Base-by-base conservation (phyloP, 2,888 invertebrate genomes). In the Esperia sulphurella region DNA sequence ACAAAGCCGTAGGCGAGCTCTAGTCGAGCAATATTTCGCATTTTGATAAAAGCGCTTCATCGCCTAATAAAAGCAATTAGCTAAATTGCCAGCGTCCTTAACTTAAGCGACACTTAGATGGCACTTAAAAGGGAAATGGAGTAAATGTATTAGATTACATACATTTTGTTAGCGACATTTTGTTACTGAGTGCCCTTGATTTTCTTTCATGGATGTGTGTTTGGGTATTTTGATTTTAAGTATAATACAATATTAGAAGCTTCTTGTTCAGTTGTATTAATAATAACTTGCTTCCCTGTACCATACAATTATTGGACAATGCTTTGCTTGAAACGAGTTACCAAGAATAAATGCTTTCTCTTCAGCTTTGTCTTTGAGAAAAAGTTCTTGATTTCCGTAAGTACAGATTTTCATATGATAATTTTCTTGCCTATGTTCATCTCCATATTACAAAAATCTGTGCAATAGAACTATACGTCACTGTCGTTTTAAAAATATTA, bases 51-150 rank as follows among this genome's bases (percentile, higher is more conserved):
- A 72, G 68, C 73, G 65, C 61, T 21, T 75, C 71, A 68, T 69
- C 68, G 68, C 68, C 70, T 75, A 75, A 77, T 78, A 73, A 75
- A 73, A 72, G 72, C 75, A 79, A 83, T 82, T 81, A 76, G 62
- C 54, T 60, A 75, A 83, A 83, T 81, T 79, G 72, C 69, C 64
- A 53, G 49, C 52, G 66, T 65, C 65, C 65, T 71, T 65, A 70
- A 71, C 63, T 69, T 60, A 62, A 66, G 69, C 64, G 71, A 65
- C 66, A 69, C 75, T 56, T 67, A 67, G 69, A 65, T 60, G 69
- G 67, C 76, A 73, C 77, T 73, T 72, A 62, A 63, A 62, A 59
- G 54, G 58, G 59, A 59, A 65, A 62, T 57, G 59, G 62, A 52
- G 61, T 51, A 50, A 62, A 68, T 64, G 65, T 71, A 73, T 71